phyloP scores from a whole-genome alignment of 2,113 vertebrate genomes.

The Dasyornis broadbenti region DNA sequence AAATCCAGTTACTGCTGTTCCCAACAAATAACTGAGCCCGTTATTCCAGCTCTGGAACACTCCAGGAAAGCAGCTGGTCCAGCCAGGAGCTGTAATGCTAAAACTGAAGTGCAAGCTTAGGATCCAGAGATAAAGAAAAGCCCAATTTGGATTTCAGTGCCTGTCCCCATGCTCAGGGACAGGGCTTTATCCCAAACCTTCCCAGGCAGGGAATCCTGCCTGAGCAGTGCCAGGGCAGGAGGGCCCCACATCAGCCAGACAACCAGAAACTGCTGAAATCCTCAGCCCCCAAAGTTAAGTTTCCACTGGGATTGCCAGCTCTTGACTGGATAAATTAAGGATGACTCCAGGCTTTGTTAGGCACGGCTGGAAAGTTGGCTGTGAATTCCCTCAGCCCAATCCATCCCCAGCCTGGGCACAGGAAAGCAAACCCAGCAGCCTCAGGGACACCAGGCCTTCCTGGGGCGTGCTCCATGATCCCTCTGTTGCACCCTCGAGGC shows the following conservation, averaged over 20 bases:
- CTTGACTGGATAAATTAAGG: rapidly evolving
- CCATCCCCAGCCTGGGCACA: neutral
- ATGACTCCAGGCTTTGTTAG: neutral
- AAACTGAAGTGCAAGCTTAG: neutral
- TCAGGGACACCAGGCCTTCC: neutral
- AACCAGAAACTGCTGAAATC: neutral
- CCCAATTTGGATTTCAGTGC: neutral
- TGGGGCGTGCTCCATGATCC: rapidly evolving
- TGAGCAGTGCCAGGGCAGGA: neutral
- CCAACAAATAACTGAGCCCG: neutral
- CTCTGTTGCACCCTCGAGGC: neutral
- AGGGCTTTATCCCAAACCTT: neutral
- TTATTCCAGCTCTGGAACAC: neutral
- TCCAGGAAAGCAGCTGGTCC: neutral
- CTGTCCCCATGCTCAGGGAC: neutral
- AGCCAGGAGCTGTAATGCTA: neutral
- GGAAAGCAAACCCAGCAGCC: neutral
- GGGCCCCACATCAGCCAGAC: neutral
- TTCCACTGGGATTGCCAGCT: neutral
- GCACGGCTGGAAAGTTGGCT: neutral
- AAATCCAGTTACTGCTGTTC: neutral
- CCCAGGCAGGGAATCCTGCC: neutral
- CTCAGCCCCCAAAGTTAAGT: neutral
- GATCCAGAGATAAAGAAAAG: neutral
- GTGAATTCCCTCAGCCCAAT: neutral